These are phyloP conservation scores for Phoxinus phoxinus DNA, from an alignment of 2,113 vertebrate genomes.

Conservation along the genomic window DNA sequence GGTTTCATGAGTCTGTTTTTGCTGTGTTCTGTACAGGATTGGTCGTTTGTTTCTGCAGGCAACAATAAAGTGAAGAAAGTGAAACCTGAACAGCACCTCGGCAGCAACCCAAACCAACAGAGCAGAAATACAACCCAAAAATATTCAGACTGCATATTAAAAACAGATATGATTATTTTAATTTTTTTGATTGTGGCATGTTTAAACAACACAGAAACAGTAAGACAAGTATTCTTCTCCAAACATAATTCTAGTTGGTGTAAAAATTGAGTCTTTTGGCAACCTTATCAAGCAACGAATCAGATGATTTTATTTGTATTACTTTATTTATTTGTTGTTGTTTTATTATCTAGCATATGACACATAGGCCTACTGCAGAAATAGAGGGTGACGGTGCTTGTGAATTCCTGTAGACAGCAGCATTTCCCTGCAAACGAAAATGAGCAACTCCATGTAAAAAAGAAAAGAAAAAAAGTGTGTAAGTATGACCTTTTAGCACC, in stretches of 20 bases:
- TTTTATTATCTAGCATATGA: no score
- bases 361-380: no score
- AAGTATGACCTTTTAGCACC: background rate
- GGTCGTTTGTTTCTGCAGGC: background rate
- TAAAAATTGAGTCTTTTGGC: background rate
- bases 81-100: background rate
- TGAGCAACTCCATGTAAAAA: background rate
- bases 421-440: background rate
- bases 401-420: background rate
- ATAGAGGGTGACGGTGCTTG: background rate
- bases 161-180: background rate
- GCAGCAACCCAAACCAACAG: background rate
- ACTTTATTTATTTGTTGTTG: no score
- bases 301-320: background rate
- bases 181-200: no score
- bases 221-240: background rate
- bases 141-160: background rate
- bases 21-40: background rate
- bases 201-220: background rate
- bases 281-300: background rate
- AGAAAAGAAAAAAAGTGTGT: background rate
- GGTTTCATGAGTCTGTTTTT: constrained; percentile 16
- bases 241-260: background rate
- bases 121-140: background rate
- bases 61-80: background rate